phyloP scores from a whole-genome alignment of 2,888 invertebrate species.

The Parapristionchus giblindavisi region DNA sequence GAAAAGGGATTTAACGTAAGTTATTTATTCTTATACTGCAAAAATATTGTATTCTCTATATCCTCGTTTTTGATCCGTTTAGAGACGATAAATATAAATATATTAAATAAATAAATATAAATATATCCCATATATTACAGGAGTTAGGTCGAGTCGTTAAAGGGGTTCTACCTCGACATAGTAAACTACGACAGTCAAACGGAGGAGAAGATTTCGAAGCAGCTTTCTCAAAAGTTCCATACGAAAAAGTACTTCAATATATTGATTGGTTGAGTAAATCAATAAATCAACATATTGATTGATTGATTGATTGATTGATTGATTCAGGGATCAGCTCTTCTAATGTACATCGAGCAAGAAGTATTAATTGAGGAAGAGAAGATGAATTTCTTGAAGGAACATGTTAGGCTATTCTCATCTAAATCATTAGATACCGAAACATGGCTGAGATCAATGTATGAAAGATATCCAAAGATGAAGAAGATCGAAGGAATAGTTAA shows the following conservation, averaged over 20 bases:
- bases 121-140: constrained; percentile 6
- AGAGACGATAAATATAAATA: too few species aligned
- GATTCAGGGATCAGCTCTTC: constrained; percentile 45
- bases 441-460: constrained; percentile 6
- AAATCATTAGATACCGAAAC: constrained; percentile 24
- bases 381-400: constrained; percentile 1
- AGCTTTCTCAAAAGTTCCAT: constrained; percentile 86
- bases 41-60: too few species aligned
- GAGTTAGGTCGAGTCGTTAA: constrained; percentile 44
- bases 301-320: background rate
- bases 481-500: background rate
- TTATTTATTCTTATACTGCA: too few species aligned
- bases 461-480: constrained; percentile 29
- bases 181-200: constrained; percentile 74
- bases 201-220: constrained; percentile 87
- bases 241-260: constrained; percentile 87
- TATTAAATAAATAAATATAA: too few species aligned
- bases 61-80: too few species aligned
- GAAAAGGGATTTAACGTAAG: constrained; percentile 73
- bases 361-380: constrained; percentile 28
- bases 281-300: background rate
- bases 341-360: constrained; percentile 43
- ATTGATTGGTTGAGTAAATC: background rate
- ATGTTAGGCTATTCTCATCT: background rate
- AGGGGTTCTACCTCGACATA: constrained; percentile 38